Evolutionary conservation across 2,797 vertebrate species (phyloP).

Genomic region (Apogon hyalosoma): DNA sequence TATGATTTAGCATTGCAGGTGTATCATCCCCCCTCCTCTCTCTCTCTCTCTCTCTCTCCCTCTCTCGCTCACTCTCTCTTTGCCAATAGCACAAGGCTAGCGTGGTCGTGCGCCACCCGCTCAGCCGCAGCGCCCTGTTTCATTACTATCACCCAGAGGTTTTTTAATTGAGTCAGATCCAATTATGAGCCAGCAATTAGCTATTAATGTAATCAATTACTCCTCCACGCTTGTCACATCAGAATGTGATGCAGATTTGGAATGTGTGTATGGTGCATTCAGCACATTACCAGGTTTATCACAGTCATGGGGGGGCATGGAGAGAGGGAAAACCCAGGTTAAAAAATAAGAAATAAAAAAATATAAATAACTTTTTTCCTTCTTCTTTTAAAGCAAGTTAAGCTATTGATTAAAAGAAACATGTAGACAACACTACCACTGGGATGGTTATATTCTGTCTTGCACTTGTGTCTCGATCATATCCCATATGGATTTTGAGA

Average conservation of each 20-base stretch:
- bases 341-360: background rate
- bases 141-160: conserved; percentile 85
- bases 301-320: conserved; percentile 30
- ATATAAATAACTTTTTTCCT: background rate
- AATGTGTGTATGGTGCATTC: conserved; percentile 72
- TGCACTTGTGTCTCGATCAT: background rate
- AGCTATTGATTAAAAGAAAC: conserved; percentile 10
- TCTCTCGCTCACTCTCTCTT: conserved; percentile 20
- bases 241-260: conserved; percentile 80
- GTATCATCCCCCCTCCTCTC: conserved; percentile 65
- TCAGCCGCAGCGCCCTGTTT: conserved; percentile 76
- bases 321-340: conserved; percentile 23
- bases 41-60: conserved; percentile 11
- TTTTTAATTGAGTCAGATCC: conserved; percentile 88
- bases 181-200: conserved; percentile 88
- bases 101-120: conserved; percentile 38
- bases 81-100: conserved; percentile 46
- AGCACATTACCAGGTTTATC: conserved; percentile 70
- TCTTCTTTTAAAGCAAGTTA: too few species aligned
- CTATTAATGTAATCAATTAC: conserved; percentile 89
- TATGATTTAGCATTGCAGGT: conserved; percentile 88
- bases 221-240: conserved; percentile 85
- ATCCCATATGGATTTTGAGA: background rate
- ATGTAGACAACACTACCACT: background rate
- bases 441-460: background rate